These are phyloP conservation scores for Neoniphon sammara DNA, from an alignment of 2,797 vertebrate species.

Conservation along the genomic window DNA sequence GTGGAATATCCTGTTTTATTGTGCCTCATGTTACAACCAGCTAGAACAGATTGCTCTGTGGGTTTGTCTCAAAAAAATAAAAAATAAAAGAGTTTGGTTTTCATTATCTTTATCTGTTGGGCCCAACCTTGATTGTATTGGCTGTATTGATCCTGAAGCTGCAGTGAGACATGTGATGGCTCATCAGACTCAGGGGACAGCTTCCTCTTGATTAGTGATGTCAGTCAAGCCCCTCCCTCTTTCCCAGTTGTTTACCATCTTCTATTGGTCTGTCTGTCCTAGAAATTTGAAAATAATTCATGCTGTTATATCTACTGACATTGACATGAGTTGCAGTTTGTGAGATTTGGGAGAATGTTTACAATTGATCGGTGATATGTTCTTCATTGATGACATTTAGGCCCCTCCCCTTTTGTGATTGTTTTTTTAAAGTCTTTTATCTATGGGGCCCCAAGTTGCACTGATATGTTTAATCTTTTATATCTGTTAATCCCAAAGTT, in stretches of 20 bases:
- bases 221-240: not conserved
- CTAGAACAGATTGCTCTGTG: not conserved
- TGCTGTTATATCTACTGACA: too few species aligned
- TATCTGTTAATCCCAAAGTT: not conserved
- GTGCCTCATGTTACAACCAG: slow-evolving; percentile 17
- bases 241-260: not conserved
- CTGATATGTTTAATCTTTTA: too few species aligned
- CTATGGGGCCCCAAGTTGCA: too few species aligned
- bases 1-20: slow-evolving; percentile 63
- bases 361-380: too few species aligned
- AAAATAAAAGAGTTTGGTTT: not conserved
- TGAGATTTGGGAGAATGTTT: too few species aligned
- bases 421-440: too few species aligned
- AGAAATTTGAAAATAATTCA: too few species aligned
- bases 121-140: not conserved
- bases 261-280: too few species aligned
- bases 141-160: too few species aligned
- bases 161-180: not conserved
- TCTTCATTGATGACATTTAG: too few species aligned
- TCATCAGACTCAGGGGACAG: not conserved
- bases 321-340: too few species aligned
- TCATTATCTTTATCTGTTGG: not conserved
- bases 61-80: not conserved
- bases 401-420: too few species aligned
- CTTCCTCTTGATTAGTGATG: not conserved